A percentile compares a stretch with the other conserved stretches of the same genome.
Conservation (phyloP, 1,140 invertebrate genomes). For the Musca vetustissima region DNA sequence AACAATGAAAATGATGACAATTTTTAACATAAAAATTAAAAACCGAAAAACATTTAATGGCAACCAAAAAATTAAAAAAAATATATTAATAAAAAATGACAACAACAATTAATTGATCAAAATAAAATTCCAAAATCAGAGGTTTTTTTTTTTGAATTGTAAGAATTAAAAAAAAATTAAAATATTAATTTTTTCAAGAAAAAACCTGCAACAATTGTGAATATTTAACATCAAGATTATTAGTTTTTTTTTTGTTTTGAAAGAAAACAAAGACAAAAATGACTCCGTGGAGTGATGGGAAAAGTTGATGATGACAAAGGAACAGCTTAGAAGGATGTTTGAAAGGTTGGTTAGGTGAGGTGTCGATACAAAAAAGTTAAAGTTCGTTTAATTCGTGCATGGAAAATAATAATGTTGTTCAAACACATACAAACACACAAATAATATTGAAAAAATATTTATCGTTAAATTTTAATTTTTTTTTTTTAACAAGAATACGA, state of each 20-base stretch:
- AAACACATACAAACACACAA: no score
- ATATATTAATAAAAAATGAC: no score
- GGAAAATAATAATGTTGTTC: no score
- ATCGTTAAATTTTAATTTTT: no score
- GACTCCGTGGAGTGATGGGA: no score
- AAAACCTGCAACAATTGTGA: neutral
- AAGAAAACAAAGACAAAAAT: slow-evolving; percentile 1
- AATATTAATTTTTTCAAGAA: neutral
- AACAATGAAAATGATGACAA: slow-evolving; percentile 24
- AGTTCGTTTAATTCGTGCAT: no score
- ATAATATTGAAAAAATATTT: no score
- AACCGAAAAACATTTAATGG: neutral
- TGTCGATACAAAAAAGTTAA: neutral
- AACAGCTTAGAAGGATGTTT: no score
- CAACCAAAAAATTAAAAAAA: no score
- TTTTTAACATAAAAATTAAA: slow-evolving; percentile 14
- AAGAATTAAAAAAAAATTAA: neutral
- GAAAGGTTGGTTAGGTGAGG: neutral
- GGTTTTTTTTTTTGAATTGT: slow-evolving; percentile 8
- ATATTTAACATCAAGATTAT: neutral
- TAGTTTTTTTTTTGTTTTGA: neutral
- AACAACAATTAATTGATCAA: slow-evolving; percentile 18
- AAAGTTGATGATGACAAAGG: no score
- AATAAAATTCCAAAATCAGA: neutral
- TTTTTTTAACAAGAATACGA: no score